Evolutionary conservation across 2,797 vertebrate genomes (phyloP).

Genomic region (Xenops minutus): DNA sequence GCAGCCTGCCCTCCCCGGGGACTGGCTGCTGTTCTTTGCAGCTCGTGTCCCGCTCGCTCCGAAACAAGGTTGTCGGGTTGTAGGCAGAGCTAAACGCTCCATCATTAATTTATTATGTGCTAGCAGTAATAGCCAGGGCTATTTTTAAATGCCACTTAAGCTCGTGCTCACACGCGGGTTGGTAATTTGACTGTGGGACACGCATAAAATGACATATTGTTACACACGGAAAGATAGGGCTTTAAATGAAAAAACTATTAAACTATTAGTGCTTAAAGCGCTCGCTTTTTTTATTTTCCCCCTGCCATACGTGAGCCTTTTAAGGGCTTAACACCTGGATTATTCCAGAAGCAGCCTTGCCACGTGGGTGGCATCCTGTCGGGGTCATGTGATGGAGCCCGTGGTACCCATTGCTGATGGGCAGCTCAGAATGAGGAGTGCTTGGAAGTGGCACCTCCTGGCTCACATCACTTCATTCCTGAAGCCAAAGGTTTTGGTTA

Average conservation of each 20-base stretch:
- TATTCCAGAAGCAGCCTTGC: background rate
- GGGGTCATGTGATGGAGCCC: accelerated
- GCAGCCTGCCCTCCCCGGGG: accelerated
- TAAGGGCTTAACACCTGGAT: background rate
- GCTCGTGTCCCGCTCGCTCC: background rate
- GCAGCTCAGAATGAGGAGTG: background rate
- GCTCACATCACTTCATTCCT: background rate
- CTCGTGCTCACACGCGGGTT: background rate
- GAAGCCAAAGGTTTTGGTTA: background rate
- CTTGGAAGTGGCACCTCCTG: background rate
- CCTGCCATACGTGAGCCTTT: accelerated
- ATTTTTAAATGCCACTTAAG: slow-evolving; percentile 64
- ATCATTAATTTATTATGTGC: slow-evolving; percentile 51
- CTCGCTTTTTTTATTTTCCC: background rate
- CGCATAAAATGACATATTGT: background rate
- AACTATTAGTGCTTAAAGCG: background rate
- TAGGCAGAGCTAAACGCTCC: slow-evolving; percentile 22
- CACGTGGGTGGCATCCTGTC: background rate
- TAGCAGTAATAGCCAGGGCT: slow-evolving; percentile 38
- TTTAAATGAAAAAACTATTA: slow-evolving; percentile 1
- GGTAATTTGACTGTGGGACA: slow-evolving; percentile 42
- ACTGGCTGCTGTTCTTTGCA: background rate
- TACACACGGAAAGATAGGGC: background rate
- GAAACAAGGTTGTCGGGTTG: background rate
- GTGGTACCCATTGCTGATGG: accelerated